Conservation (phyloP, 2,888 invertebrate genomes). For the Chydorus sphaericus region DNA sequence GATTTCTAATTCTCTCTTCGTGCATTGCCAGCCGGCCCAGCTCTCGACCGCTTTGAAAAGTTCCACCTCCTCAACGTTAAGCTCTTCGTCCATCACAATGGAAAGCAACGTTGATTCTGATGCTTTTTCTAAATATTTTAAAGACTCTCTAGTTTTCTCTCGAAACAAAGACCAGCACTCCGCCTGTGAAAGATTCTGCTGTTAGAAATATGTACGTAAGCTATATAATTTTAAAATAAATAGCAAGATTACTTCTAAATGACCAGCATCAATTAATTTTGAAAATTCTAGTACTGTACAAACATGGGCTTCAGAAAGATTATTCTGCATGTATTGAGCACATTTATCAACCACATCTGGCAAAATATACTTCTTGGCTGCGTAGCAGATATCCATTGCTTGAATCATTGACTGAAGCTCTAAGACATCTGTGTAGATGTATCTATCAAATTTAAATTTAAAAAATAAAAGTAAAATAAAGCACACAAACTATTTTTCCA, state of each 20-base stretch:
- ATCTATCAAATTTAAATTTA: no score
- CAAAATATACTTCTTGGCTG: conserved; percentile 75
- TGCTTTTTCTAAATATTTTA: conserved; percentile 61
- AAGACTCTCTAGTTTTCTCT: conserved; percentile 43
- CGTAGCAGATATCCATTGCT: conserved; percentile 73
- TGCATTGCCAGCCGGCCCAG: conserved; percentile 44
- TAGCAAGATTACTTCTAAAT: no score
- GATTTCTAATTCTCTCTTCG: conserved; percentile 34
- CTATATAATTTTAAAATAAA: no score
- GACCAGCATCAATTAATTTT: conserved; percentile 64
- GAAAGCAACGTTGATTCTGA: conserved; percentile 57
- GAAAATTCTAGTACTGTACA: conserved; percentile 77
- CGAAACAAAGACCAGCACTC: background rate
- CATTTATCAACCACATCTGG: conserved; percentile 69
- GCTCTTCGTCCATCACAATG: conserved; percentile 55
- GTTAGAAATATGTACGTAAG: no score
- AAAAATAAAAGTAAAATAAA: conserved; percentile 1
- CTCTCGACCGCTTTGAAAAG: conserved; percentile 55
- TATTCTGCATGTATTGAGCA: conserved; percentile 68
- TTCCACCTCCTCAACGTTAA: conserved; percentile 58
- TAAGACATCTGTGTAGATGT: conserved; percentile 68
- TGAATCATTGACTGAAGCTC: conserved; percentile 68
- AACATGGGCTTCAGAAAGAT: conserved; percentile 60
- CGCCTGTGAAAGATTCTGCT: background rate
- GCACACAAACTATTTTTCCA: background rate